These are phyloP conservation scores for Drosophila mimica DNA, from an alignment of 2,888 invertebrate species.

Conservation along the genomic window DNA sequence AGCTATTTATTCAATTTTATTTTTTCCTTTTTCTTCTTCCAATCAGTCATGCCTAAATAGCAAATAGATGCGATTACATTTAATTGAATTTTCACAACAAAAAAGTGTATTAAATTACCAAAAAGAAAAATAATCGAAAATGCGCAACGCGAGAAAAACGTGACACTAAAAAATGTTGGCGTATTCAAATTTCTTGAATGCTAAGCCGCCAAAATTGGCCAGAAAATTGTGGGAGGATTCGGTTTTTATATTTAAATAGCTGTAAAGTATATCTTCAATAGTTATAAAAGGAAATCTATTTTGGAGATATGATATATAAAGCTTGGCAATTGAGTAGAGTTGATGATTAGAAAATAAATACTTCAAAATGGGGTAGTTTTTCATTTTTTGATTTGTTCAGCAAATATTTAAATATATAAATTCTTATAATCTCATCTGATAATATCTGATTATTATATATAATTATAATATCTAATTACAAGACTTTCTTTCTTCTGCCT, in stretches of 20 bases:
- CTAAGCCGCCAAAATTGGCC: constrained; percentile 50
- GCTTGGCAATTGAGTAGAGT: background rate
- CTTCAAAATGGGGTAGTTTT: background rate
- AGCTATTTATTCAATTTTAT: constrained; percentile 75
- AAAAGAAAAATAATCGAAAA: constrained; percentile 68
- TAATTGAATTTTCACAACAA: constrained; percentile 77
- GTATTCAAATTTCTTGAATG: constrained; percentile 71
- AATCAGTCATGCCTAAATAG: constrained; percentile 70
- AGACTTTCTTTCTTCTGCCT: background rate
- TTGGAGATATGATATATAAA: background rate
- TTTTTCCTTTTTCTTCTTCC: constrained; percentile 25
- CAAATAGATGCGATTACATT: constrained; percentile 82
- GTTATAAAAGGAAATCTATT: constrained; percentile 15
- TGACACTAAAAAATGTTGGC: constrained; percentile 63
- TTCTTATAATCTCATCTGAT: too few species aligned
- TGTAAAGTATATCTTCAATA: constrained; percentile 19
- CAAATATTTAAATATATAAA: too few species aligned
- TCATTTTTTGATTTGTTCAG: background rate
- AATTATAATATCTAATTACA: background rate
- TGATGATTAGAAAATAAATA: background rate
- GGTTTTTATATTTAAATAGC: constrained; percentile 14
- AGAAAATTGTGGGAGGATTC: constrained; percentile 44
- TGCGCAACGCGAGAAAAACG: constrained; percentile 64
- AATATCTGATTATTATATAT: too few species aligned
- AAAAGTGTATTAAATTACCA: constrained; percentile 67